Evolutionary conservation across 1,140 invertebrate genomes (phyloP), one percentile per base, ranked within the genome.

Genomic region (Drepana arcuata): DNA sequence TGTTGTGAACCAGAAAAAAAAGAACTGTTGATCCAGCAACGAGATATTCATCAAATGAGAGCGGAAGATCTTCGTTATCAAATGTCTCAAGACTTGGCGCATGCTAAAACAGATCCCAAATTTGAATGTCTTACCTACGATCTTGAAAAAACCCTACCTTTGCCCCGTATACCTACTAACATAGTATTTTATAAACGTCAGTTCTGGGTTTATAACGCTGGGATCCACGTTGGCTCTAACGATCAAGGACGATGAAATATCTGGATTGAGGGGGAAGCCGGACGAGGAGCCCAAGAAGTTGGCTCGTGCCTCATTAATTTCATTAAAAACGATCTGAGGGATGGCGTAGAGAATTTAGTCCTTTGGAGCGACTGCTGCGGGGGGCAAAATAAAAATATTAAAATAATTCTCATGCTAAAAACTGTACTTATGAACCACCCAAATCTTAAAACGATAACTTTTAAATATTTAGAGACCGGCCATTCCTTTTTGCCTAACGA

Each of bases 401-500:
- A 75, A 52, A 32, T 79, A 14, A 43, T 42, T 7, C 16, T 72
- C 34, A 55, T 73, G 43, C 23, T 71, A 15, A 66, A 64, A 45
- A 25, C 45, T 24, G 21, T 58, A 24, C 32, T 65, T 26, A 13
- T 57, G 23, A 26, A 27, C n/a, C 34, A 60, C 36, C 34, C 41
- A 21, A 57, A 38, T 29, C 30, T 62, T 5, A 32, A 59, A 36
- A 50, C 26, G 21, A 72, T 73, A 16, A 61, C 34, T 16, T 29
- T 62, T 7, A 57, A 45, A 37, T 77, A 52, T 50, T 31, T 74
- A 16, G 48, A 57, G 23, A 54, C 59, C n/a, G 66, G 65, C 2
- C 70, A 80, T 36, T 61, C 35, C 16, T 77, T 71, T 34, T 40
- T 81, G 14, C 61, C 66, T 0, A 78, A 75, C 48, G 67, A 80